phyloP scores from a whole-genome alignment of 1,140 invertebrate species.

The Halotydeus destructor region DNA sequence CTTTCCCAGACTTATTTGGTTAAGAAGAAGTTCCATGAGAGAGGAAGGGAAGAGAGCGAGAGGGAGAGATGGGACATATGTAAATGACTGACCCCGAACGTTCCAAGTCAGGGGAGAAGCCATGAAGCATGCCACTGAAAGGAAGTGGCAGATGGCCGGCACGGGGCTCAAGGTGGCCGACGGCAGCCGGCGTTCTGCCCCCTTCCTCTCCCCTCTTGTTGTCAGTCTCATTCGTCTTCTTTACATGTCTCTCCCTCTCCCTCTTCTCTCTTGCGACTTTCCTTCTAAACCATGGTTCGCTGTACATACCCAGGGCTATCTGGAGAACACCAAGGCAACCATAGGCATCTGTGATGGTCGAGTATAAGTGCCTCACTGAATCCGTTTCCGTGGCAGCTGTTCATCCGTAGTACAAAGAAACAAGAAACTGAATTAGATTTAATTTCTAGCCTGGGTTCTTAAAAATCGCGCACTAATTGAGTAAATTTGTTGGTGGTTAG shows the following conservation, averaged over 20 bases:
- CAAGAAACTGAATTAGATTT: conserved; percentile 5
- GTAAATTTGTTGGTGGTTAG: too few relatives aligned
- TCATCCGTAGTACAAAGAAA: conserved; percentile 13
- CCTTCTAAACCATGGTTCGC: too few relatives aligned
- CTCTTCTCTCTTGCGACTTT: not conserved
- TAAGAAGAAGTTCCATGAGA: not conserved
- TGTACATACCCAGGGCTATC: conserved; percentile 43
- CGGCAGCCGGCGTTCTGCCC: too few relatives aligned
- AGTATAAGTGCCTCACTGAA: conserved; percentile 62
- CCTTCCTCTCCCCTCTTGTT: too few relatives aligned
- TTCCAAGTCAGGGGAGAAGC: too few relatives aligned
- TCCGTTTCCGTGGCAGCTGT: conserved; percentile 52
- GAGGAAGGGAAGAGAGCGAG: not conserved
- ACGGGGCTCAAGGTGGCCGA: too few relatives aligned
- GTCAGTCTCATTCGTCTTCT: not conserved
- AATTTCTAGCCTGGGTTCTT: too few relatives aligned
- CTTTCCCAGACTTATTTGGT: not conserved
- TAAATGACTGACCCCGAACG: too few relatives aligned
- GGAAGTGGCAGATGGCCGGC: too few relatives aligned
- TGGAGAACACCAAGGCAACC: conserved; percentile 75
- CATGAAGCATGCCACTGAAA: too few relatives aligned
- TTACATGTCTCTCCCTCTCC: not conserved
- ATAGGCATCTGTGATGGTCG: conserved; percentile 72
- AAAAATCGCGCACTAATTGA: too few relatives aligned
- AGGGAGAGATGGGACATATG: too few relatives aligned